Evolutionary conservation across 2,113 vertebrate species (phyloP).

Genomic region (Embiotoca jacksoni): DNA sequence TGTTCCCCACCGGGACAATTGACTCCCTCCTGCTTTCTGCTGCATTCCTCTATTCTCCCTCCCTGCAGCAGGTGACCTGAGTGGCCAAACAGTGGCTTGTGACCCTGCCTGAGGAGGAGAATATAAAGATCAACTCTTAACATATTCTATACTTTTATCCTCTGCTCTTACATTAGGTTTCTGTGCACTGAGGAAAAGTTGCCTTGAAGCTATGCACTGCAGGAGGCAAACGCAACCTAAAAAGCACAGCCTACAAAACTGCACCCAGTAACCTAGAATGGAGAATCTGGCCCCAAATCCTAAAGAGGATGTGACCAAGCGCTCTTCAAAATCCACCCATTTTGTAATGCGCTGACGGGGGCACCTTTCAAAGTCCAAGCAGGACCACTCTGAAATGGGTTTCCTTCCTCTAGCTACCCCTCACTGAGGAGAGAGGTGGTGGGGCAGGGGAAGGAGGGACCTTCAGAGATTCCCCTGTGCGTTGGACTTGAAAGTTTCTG

Average conservation of each 20-base stretch:
- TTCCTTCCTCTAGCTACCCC: conserved; percentile 63
- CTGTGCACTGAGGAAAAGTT: conserved; percentile 3
- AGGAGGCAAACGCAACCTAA: neutral
- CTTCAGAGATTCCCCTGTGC: conserved; percentile 76
- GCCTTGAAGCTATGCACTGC: neutral
- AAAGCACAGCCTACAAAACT: conserved; percentile 18
- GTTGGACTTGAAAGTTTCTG: conserved; percentile 83
- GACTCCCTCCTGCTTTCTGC: conserved; percentile 32
- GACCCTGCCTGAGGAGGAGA: conserved; percentile 24
- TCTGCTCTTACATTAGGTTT: neutral
- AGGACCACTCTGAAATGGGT: conserved; percentile 42
- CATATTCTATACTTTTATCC: neutral
- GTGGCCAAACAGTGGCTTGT: conserved; percentile 5
- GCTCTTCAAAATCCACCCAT: conserved; percentile 29
- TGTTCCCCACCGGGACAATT: conserved; percentile 28
- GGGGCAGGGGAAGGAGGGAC: conserved; percentile 57
- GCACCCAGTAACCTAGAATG: conserved; percentile 16
- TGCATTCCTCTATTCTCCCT: conserved; percentile 32
- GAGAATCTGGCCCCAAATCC: conserved; percentile 33
- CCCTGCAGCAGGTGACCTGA: conserved; percentile 27
- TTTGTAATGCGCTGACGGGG: neutral
- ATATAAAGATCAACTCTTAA: conserved; percentile 7
- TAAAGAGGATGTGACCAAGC: conserved; percentile 20
- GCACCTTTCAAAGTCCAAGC: conserved; percentile 46
- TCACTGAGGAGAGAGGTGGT: conserved; percentile 53